Conservation (phyloP, 2,888 invertebrate species). For the Dendrolimus houi region DNA sequence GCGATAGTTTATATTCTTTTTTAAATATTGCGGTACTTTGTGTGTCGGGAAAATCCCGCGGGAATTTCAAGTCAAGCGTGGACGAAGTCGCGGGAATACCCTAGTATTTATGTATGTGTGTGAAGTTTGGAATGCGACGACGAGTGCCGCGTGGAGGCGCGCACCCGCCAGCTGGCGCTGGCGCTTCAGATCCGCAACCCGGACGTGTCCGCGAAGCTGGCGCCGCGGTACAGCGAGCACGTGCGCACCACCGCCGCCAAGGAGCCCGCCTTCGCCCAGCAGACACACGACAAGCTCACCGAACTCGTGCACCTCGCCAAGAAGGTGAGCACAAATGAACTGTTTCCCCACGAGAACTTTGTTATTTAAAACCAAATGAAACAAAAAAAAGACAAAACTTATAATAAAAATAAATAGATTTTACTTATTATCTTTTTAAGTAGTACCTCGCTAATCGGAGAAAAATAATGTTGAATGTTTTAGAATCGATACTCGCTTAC, state of each 20-base stretch:
- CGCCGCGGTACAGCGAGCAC: slow-evolving; percentile 91
- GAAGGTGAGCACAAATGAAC: slow-evolving; percentile 69
- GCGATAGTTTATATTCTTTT: too few relatives aligned
- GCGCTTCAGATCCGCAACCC: slow-evolving; percentile 96
- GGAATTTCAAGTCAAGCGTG: too few relatives aligned
- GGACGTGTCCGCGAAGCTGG: slow-evolving; percentile 85
- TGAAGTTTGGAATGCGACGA: slow-evolving; percentile 92
- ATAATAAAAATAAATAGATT: too few relatives aligned
- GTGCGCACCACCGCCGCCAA: slow-evolving; percentile 89
- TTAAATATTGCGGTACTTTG: too few relatives aligned
- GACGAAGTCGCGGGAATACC: too few relatives aligned
- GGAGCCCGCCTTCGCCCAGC: slow-evolving; percentile 87
- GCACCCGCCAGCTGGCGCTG: slow-evolving; percentile 91
- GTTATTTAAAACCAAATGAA: background rate
- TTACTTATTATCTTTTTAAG: too few relatives aligned
- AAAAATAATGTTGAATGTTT: too few relatives aligned
- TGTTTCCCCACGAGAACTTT: background rate
- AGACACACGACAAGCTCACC: slow-evolving; percentile 88
- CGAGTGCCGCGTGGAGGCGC: slow-evolving; percentile 90
- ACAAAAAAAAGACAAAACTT: too few relatives aligned
- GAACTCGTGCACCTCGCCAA: slow-evolving; percentile 92
- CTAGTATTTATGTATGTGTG: background rate
- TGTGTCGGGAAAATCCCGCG: too few relatives aligned
- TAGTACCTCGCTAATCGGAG: too few relatives aligned
- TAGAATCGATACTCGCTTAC: too few relatives aligned